Base-by-base conservation (phyloP, 2,888 invertebrate genomes). In the Anoplius nigerrimus region DNA sequence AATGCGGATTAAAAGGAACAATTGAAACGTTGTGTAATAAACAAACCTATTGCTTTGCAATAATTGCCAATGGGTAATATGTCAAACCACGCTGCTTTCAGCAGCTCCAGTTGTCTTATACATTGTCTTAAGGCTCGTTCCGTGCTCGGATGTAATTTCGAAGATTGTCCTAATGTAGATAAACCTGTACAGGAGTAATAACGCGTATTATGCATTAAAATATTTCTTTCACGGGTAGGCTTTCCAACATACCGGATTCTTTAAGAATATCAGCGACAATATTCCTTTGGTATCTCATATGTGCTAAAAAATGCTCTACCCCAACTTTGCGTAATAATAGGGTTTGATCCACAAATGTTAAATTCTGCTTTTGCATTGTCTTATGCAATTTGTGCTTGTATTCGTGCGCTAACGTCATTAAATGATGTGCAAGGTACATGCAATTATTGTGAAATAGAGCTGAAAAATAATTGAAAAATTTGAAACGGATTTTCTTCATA, bases 371-470 rank as follows among this genome's bases (percentile, higher is more conserved):
- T 66, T 90, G 87, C 48, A 92, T 86, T 0, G 90, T 88, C 0
- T 89, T 89, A 2, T 92, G 92, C 83, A 95, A 90, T 62, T 92
- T 91, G 2, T 90, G 89, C 51, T 92, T 90, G 91, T 95, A 95
- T 84, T 92, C 92, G 80, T 92, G 91, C 0, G 93, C 93, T 81
- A 95, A 90, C 0, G 92, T 92, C 63, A 92, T 90, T 63, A 95
- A 89, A 80, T 93, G 92, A 89, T 97, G 94, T 0, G 95, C 93
- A 13, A 98, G 90, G 85, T 93, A 98, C 93, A 95, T 93, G 86
- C 97, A 97, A 89, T 98, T 98, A 90, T 98, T 98, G 89, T 97
- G 94, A 84, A 95, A 95, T 24, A 97, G 86, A 5, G 95, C 97
- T 93, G 88, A 48, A 90, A 90, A 53, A 58, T 69, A 69, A 34